phyloP scores from a whole-genome alignment of 2,113 vertebrate species.

The Protobothrops flavoviridis region DNA sequence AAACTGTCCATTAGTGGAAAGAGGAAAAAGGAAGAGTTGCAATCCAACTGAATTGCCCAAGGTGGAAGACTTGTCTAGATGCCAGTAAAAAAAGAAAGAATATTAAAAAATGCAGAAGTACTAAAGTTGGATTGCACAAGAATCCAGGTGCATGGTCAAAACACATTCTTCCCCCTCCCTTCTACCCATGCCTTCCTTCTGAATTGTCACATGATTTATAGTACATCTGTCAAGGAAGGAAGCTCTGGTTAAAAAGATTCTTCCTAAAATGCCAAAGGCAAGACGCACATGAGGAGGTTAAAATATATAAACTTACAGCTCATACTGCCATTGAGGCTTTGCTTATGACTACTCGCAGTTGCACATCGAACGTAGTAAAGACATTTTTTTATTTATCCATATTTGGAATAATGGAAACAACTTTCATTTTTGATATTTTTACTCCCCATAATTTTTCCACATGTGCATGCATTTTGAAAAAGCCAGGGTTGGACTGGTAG shows the following conservation, averaged over 20 bases:
- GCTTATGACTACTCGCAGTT: too few species aligned
- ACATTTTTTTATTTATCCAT: neutral
- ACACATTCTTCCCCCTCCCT: neutral
- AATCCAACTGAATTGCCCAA: constrained; percentile 2
- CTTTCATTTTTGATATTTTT: neutral
- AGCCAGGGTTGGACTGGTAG: neutral
- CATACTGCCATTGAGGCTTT: neutral
- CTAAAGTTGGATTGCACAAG: constrained; percentile 10
- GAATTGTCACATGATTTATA: constrained; percentile 33
- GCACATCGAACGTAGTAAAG: neutral
- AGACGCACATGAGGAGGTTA: neutral
- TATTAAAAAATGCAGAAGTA: constrained; percentile 20
- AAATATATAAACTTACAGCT: neutral
- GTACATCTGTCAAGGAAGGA: constrained; percentile 32
- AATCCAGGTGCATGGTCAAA: constrained; percentile 41
- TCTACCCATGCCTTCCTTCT: neutral
- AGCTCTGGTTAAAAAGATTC: constrained; percentile 35
- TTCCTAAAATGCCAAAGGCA: constrained; percentile 41
- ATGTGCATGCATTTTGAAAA: neutral
- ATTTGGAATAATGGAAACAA: neutral
- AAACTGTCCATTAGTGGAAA: neutral
- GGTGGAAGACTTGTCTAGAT: neutral
- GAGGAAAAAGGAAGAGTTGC: neutral
- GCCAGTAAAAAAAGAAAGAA: constrained; percentile 18
- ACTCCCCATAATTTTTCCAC: neutral